Conservation (phyloP, 1,140 invertebrate species). For the Magallana gigas region DNA sequence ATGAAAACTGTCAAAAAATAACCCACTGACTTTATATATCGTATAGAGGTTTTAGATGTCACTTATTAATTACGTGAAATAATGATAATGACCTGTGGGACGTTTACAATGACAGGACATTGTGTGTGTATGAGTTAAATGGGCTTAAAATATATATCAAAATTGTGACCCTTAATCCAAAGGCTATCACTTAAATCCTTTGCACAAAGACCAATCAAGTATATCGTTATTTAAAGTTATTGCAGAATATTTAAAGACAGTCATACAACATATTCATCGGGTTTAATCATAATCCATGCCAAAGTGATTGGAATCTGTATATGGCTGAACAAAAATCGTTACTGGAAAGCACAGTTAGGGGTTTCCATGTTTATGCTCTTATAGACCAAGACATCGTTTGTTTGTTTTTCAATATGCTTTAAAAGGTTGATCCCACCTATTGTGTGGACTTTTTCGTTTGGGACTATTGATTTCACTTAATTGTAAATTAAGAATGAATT, state of each 20-base stretch:
- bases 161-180: conserved; percentile 6
- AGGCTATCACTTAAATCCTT: conserved; percentile 5
- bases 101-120: neutral
- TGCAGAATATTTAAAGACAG: neutral
- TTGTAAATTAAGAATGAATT: no score
- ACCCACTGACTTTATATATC: no score
- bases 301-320: neutral
- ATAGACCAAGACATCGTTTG: no score
- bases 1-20: no score
- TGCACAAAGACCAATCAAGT: neutral
- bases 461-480: no score
- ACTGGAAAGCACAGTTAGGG: no score
- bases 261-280: neutral
- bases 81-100: neutral
- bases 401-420: no score
- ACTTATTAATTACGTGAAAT: no score
- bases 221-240: conserved; percentile 3
- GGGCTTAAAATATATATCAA: neutral
- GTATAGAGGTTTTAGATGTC: no score
- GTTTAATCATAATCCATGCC: neutral
- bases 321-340: neutral
- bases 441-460: no score
- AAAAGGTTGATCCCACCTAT: no score
- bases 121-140: neutral
- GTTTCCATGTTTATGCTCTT: no score